A percentile compares a stretch with the other conserved stretches of the same genome.
Evolutionary conservation across 2,888 invertebrate genomes (phyloP).

Genomic region (Strigamia transsilvanica): DNA sequence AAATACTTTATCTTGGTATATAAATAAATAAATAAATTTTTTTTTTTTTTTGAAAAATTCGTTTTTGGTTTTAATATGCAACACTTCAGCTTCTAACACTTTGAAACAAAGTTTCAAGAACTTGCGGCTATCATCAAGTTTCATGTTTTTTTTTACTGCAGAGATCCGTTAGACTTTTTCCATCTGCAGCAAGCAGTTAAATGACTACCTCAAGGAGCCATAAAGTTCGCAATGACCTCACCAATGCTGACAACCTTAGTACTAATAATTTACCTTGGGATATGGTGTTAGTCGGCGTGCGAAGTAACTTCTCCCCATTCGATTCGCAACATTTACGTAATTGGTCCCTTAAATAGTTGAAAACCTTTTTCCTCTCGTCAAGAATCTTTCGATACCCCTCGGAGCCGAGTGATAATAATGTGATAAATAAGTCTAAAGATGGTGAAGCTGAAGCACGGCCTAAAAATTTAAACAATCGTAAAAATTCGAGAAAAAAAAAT

Average conservation of each 20-base stretch:
- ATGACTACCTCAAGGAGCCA: too few species aligned
- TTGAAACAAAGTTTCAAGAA: neutral
- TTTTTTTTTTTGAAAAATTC: neutral
- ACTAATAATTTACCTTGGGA: slow-evolving; percentile 64
- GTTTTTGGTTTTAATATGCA: neutral
- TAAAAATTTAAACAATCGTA: slow-evolving; percentile 59
- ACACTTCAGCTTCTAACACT: neutral
- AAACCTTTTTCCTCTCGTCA: slow-evolving; percentile 71
- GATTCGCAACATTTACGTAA: slow-evolving; percentile 69
- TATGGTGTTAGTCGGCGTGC: slow-evolving; percentile 74
- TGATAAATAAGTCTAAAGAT: slow-evolving; percentile 78
- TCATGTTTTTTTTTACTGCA: too few species aligned
- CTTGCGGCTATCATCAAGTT: too few species aligned
- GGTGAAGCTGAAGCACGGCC: slow-evolving; percentile 76
- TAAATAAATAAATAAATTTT: too few species aligned
- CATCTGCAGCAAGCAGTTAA: too few species aligned
- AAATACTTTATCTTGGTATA: neutral
- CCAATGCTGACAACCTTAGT: slow-evolving; percentile 63
- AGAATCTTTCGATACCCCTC: slow-evolving; percentile 72
- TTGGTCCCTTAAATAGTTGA: slow-evolving; percentile 70
- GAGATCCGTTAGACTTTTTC: too few species aligned
- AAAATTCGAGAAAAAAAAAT: slow-evolving; percentile 43
- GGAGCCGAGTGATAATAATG: slow-evolving; percentile 75
- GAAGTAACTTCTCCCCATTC: slow-evolving; percentile 71
- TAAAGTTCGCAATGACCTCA: neutral